Evolutionary conservation across 2,888 invertebrate species (phyloP), one percentile per base, ranked within the genome.

Genomic region (Encarsia formosa): DNA sequence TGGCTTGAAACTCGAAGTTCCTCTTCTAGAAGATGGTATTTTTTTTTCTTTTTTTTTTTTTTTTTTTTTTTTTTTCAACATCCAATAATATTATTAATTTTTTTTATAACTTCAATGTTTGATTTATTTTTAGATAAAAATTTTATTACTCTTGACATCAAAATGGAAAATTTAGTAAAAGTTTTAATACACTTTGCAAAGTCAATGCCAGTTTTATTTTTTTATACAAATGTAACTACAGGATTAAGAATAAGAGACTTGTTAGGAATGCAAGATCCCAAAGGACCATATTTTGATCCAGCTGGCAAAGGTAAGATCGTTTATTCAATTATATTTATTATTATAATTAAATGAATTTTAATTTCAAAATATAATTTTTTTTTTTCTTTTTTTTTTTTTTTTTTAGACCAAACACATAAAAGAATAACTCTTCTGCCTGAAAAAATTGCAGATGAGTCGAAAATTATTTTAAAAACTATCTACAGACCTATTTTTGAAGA

Each of bases 341-440:
- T 19, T 13, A 34, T n/a, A 23, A 32, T 32, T 26, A 20, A 18
- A 49, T 41, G 19, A 24, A 20, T 34, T 35, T 24, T n/a, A 23
- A 39, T 11, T 16, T 19, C 29, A 11, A 31, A 9, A n/a, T 13
- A 11, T 23, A n/a, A 24, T 23, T 20, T 13, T 4, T 20, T 8
- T 50, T 13, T 16, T 37, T 15, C 23, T 52, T 24, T 31, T 34
- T 15, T 15, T 22, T 18, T 22, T 49, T 35, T 40, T 57, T 26
- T 57, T 42, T 16, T 52, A 72, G 81, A 83, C 65, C 86, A 87
- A 63, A 80, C 83, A 1, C 84, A 81, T 64, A 85, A 83, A 65
- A 81, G 89, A 61, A 86, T 93, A 59, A 88, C 89, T 9, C 69
- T 92, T 45, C 75, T 91, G 56, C 86, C 88, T 11, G 87, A 88